These are phyloP conservation scores for Drosophila bocki DNA, from an alignment of 1,140 invertebrate genomes.

Conservation along the genomic window DNA sequence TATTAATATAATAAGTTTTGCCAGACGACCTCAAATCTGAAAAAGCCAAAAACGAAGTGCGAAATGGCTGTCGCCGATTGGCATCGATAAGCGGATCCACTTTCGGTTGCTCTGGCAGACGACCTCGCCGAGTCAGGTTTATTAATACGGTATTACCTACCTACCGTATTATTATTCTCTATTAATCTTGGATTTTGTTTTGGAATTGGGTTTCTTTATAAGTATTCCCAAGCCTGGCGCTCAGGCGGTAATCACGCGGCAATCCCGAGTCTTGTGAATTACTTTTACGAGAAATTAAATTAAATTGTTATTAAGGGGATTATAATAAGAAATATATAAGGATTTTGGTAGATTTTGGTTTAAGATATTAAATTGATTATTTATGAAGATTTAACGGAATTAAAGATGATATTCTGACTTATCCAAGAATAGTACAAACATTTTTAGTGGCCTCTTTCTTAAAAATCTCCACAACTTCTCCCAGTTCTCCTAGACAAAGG, in stretches of 20 bases:
- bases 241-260: conserved; percentile 61
- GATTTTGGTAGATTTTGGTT: too few relatives aligned
- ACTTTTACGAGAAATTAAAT: conserved; percentile 49
- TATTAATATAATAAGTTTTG: conserved; percentile 45
- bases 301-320: not conserved
- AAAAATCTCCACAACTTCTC: too few relatives aligned
- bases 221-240: conserved; percentile 26
- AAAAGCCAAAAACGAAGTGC: conserved; percentile 46
- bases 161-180: not conserved
- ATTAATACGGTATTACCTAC: conserved; percentile 41
- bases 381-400: not conserved
- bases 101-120: conserved; percentile 50
- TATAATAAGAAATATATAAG: not conserved
- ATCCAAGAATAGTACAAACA: not conserved
- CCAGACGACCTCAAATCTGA: conserved; percentile 53
- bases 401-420: not conserved
- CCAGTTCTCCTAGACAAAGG: not conserved
- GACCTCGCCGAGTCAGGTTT: conserved; percentile 39
- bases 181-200: conserved; percentile 2
- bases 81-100: conserved; percentile 49
- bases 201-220: not conserved
- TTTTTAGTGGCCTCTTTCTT: too few relatives aligned
- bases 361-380: too few relatives aligned
- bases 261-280: conserved; percentile 25
- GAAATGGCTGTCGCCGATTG: conserved; percentile 25